phyloP scores from a whole-genome alignment of 2,113 vertebrate species.

The Thamnophis sirtalis region DNA sequence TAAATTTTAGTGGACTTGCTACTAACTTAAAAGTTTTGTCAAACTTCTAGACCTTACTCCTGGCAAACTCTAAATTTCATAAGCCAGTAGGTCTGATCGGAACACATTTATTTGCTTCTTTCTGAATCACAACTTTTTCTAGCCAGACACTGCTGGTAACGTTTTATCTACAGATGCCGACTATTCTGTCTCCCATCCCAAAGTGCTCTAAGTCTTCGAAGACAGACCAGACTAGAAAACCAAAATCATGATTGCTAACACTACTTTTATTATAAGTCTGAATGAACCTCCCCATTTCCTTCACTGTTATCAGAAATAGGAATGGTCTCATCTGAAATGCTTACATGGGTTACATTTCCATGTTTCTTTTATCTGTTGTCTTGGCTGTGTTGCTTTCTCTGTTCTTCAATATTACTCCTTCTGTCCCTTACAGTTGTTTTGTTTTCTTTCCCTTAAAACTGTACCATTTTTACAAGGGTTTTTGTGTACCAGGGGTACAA shows the following conservation, averaged over 20 bases:
- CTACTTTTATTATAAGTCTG: neutral
- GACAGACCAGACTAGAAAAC: neutral
- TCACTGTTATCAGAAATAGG: neutral
- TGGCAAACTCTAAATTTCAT: neutral
- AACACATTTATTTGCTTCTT: neutral
- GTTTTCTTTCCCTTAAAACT: neutral
- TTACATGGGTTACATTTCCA: neutral
- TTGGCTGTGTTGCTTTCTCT: neutral
- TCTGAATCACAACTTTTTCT: neutral
- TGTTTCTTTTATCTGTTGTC: neutral
- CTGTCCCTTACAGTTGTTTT: neutral
- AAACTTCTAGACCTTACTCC: neutral
- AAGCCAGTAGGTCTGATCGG: neutral
- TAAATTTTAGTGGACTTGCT: neutral
- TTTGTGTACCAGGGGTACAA: neutral
- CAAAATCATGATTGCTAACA: neutral
- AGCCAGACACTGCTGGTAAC: neutral
- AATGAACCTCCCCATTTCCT: neutral
- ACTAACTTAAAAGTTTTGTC: neutral
- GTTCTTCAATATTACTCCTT: neutral
- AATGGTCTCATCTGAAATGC: neutral
- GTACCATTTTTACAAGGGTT: neutral
- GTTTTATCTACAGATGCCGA: neutral
- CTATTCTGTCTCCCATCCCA: neutral
- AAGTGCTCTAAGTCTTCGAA: neutral